Evolutionary conservation across 1,140 invertebrate species (phyloP).

Genomic region (Spodoptera litura): DNA sequence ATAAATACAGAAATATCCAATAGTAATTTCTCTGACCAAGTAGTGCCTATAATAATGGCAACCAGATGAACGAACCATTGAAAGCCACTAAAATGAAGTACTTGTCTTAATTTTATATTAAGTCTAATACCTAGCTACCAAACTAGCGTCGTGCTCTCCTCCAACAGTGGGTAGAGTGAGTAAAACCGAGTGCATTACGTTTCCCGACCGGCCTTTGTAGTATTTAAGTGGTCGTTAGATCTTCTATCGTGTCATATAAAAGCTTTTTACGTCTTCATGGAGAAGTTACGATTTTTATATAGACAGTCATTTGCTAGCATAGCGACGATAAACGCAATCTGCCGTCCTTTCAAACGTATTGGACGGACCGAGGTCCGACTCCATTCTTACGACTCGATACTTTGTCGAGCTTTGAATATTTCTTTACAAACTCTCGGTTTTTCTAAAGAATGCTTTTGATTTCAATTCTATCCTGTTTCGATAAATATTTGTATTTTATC

Average conservation of each 20-base stretch:
- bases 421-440: conserved; percentile 4
- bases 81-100: too few relatives aligned
- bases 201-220: conserved; percentile 23
- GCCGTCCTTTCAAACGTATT: conserved; percentile 9
- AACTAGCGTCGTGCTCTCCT: not conserved
- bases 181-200: conserved; percentile 18
- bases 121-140: too few relatives aligned
- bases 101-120: too few relatives aligned
- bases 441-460: conserved; percentile 26
- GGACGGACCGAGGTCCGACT: not conserved
- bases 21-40: too few relatives aligned
- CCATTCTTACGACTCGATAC: conserved; percentile 20
- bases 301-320: conserved; percentile 14
- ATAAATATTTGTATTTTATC: conserved; percentile 6
- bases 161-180: not conserved
- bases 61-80: too few relatives aligned
- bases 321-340: conserved; percentile 27
- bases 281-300: conserved; percentile 33
- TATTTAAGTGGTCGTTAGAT: conserved; percentile 36
- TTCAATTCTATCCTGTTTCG: conserved; percentile 22
- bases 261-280: conserved; percentile 24
- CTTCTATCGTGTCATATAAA: conserved; percentile 30
- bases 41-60: too few relatives aligned
- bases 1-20: too few relatives aligned
- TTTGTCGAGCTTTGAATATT: conserved; percentile 33